phyloP scores from a whole-genome alignment of 2,113 vertebrate species.

The Tetrao urogallus region DNA sequence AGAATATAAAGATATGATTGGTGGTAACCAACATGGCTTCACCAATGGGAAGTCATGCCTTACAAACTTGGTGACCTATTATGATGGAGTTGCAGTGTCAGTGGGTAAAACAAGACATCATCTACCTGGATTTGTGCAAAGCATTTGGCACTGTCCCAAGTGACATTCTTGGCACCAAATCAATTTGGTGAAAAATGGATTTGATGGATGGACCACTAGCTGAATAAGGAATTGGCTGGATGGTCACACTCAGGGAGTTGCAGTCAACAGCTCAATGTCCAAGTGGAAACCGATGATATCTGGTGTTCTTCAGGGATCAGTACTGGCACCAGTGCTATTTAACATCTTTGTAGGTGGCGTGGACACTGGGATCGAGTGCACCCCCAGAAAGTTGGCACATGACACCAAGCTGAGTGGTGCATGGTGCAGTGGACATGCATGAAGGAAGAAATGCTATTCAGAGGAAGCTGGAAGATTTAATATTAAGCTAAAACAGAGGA shows the following conservation, averaged over 20 bases:
- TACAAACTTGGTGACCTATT: background rate
- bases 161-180: background rate
- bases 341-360: no score
- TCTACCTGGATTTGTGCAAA: background rate
- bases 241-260: background rate
- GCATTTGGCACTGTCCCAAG: background rate
- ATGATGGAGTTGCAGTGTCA: background rate
- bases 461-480: no score
- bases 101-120: background rate
- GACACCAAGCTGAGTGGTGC: no score
- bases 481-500: no score
- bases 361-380: no score
- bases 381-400: no score
- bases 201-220: background rate
- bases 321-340: no score
- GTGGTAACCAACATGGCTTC: background rate
- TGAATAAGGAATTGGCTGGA: background rate
- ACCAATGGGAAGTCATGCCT: background rate
- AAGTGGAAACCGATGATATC: no score
- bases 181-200: background rate
- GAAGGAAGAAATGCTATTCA: no score
- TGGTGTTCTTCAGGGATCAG: no score
- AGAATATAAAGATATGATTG: background rate
- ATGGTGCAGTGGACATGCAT: no score
- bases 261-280: no score